phyloP scores from a whole-genome alignment of 2,888 invertebrate genomes.

The Caenorhabditis wallacei region DNA sequence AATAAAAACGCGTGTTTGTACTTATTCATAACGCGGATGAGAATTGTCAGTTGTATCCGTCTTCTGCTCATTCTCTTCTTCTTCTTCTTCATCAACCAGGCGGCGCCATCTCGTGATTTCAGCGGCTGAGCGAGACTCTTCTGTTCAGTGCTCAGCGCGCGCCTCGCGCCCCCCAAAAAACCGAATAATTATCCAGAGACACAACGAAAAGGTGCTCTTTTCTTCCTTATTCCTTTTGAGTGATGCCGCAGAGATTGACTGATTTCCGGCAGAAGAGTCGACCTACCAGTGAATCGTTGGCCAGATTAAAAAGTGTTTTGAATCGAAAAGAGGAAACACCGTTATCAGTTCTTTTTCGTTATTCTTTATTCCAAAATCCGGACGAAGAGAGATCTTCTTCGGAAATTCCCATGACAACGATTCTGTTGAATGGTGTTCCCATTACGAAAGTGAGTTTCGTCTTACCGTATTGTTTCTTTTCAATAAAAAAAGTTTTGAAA shows the following conservation, averaged over 20 bases:
- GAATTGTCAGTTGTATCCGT: conserved; percentile 37
- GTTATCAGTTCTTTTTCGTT: conserved; percentile 12
- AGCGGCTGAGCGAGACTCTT: conserved; percentile 12
- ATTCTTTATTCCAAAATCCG: conserved; percentile 25
- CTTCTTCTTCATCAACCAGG: conserved; percentile 20
- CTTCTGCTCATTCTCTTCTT: conserved; percentile 16
- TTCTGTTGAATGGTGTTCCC: conserved; percentile 26
- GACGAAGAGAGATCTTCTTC: background rate
- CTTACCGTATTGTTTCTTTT: too few relatives aligned
- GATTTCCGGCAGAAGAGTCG: conserved; percentile 34
- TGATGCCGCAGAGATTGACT: conserved; percentile 21
- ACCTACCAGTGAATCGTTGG: conserved; percentile 8
- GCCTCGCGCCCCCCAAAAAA: conserved; percentile 32
- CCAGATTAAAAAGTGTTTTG: conserved; percentile 33
- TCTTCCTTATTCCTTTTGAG: background rate
- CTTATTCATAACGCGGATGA: background rate
- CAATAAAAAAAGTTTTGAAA: too few relatives aligned
- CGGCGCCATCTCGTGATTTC: conserved; percentile 43
- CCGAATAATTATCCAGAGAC: conserved; percentile 45
- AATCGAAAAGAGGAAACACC: conserved; percentile 16
- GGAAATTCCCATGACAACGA: conserved; percentile 41
- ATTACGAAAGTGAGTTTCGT: conserved; percentile 29
- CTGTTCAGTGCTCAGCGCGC: conserved; percentile 27
- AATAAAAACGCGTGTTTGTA: background rate
- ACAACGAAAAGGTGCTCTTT: conserved; percentile 15